Percentiles rank a stretch among this genome's conserved stretches.
These are phyloP conservation scores for Cranoglanis bouderius DNA, from an alignment of 2,113 vertebrate genomes.

Conservation along the genomic window DNA sequence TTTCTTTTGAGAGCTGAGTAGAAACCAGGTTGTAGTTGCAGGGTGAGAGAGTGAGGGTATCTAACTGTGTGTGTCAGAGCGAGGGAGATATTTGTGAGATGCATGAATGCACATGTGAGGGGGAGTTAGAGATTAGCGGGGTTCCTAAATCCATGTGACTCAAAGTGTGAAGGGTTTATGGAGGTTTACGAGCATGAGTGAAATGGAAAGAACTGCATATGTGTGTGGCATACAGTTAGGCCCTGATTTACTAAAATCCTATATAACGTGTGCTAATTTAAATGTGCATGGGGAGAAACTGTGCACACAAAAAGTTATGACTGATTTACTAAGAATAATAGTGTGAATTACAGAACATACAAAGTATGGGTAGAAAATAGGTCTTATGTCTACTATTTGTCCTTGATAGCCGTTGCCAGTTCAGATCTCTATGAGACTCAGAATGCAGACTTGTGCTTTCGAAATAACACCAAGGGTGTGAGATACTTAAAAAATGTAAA, in stretches of 20 bases:
- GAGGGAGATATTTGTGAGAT: constrained; percentile 40
- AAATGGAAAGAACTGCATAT: constrained; percentile 39
- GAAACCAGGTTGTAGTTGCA: constrained; percentile 26
- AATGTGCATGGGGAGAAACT: background rate
- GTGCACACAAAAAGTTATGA: background rate
- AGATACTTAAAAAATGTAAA: background rate
- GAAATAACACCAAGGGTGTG: background rate
- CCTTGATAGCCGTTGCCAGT: background rate
- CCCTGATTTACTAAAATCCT: background rate
- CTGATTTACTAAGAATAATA: background rate
- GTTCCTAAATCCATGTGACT: constrained; percentile 27
- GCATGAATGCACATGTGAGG: constrained; percentile 27
- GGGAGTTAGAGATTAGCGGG: constrained; percentile 31
- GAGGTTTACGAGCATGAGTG: constrained; percentile 50
- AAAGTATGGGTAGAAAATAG: background rate
- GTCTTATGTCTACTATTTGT: background rate
- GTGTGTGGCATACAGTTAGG: constrained; percentile 12
- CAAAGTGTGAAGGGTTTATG: constrained; percentile 51
- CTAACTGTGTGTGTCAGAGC: constrained; percentile 39
- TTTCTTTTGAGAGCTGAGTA: constrained; percentile 14
- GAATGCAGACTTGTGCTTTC: background rate
- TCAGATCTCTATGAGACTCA: background rate
- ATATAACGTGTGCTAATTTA: background rate
- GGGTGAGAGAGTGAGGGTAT: constrained; percentile 3
- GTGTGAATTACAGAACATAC: background rate